Percentiles rank a stretch among this genome's conserved stretches.
Evolutionary conservation across 2,113 vertebrate species (phyloP).

Genomic region (Cichladusa arquata): DNA sequence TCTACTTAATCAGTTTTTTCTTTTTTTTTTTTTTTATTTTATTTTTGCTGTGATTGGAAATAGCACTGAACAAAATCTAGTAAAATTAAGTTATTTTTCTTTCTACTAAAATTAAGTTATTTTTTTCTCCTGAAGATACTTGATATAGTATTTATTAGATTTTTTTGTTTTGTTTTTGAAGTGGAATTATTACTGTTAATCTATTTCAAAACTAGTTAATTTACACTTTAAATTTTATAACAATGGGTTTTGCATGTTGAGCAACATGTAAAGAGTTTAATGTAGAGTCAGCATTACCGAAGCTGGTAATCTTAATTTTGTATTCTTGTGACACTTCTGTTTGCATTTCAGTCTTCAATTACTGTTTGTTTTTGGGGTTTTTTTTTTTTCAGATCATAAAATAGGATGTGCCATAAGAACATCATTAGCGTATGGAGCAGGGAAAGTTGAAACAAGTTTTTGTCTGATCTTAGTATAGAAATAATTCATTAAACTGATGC

Average conservation of each 20-base stretch:
- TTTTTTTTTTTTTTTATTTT: not conserved
- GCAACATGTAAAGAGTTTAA: conserved; percentile 48
- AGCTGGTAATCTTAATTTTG: conserved; percentile 52
- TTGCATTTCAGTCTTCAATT: conserved; percentile 58
- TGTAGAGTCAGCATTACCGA: conserved; percentile 45
- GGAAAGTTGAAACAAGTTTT: conserved; percentile 40
- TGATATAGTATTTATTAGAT: conserved; percentile 74
- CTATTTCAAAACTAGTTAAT: conserved; percentile 61
- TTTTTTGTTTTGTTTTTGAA: conserved; percentile 45
- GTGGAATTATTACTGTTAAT: conserved; percentile 69
- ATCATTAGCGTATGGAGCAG: conserved; percentile 11
- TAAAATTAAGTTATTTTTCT: conserved; percentile 69
- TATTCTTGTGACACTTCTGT: conserved; percentile 35
- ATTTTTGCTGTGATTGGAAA: conserved; percentile 62
- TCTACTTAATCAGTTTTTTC: conserved; percentile 52
- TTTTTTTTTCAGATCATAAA: not conserved
- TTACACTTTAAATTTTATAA: conserved; percentile 62
- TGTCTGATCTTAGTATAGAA: conserved; percentile 50
- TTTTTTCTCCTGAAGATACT: conserved; percentile 75
- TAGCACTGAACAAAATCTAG: conserved; percentile 70
- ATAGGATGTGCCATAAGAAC: conserved; percentile 63
- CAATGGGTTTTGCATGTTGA: conserved; percentile 50
- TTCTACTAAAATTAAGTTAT: conserved; percentile 73
- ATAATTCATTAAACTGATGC: conserved; percentile 32
- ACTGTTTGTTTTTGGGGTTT: not conserved